These are phyloP conservation scores for Machimus rusticus DNA, from an alignment of 2,888 invertebrate species.

Conservation along the genomic window DNA sequence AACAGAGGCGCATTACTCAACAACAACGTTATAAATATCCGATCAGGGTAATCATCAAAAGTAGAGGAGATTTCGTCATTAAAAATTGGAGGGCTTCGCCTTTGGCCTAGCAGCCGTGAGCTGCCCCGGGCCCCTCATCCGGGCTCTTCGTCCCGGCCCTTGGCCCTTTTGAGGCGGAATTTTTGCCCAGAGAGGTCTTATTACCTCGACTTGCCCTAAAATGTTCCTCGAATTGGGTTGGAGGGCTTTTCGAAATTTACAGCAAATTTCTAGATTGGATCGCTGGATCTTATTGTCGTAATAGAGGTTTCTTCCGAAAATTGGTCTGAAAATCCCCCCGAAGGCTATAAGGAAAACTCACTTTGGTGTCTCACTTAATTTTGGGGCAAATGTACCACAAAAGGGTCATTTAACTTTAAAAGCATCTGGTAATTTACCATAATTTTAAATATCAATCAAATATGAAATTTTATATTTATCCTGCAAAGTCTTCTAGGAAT, in stretches of 20 bases:
- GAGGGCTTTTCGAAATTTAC: not conserved
- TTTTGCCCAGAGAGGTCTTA: not conserved
- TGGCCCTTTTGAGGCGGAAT: not conserved
- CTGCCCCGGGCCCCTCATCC: not conserved
- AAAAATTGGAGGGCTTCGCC: not conserved
- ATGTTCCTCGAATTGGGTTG: not conserved
- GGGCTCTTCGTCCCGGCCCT: not conserved
- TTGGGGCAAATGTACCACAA: not conserved
- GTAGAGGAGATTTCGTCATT: slow-evolving; percentile 24
- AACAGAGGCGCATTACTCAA: slow-evolving; percentile 13
- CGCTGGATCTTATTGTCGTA: not conserved
- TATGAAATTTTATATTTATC: not conserved
- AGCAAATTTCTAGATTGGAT: not conserved
- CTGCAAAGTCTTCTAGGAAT: no score
- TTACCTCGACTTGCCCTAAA: not conserved
- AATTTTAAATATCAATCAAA: not conserved
- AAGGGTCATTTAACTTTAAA: not conserved
- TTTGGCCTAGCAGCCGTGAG: not conserved
- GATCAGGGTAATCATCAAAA: slow-evolving; percentile 24
- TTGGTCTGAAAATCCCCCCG: not conserved
- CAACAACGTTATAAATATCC: slow-evolving; percentile 21
- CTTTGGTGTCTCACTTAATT: not conserved
- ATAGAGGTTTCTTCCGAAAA: not conserved
- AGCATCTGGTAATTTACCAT: not conserved
- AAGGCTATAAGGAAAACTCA: not conserved